These are phyloP conservation scores for Cyphomyrus discorhynchus DNA, from an alignment of 2,113 vertebrate species.

Conservation along the genomic window DNA sequence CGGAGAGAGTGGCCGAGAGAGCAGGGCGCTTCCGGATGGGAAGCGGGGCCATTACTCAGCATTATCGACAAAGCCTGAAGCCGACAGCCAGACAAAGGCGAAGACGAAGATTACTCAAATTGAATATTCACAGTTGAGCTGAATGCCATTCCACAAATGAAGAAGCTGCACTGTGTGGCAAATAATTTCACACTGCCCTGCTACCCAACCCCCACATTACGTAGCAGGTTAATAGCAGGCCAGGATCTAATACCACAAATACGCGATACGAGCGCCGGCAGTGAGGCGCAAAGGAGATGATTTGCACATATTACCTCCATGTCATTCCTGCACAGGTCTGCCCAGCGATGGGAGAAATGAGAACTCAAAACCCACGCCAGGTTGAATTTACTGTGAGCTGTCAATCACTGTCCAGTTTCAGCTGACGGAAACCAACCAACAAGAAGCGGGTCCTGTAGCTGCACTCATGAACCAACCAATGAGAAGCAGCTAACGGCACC, in stretches of 20 bases:
- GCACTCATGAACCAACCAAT: not conserved
- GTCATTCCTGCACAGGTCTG: not conserved
- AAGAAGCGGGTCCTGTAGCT: not conserved
- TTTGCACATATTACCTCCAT: constrained; percentile 3
- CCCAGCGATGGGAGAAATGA: not conserved
- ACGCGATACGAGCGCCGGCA: not conserved
- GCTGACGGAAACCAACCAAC: not conserved
- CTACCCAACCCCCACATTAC: not conserved
- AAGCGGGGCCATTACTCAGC: not conserved
- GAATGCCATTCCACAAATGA: not conserved
- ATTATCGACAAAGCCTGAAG: not conserved
- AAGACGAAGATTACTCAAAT: not conserved
- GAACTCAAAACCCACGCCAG: not conserved
- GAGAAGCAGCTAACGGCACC: not conserved
- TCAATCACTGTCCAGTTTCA: not conserved
- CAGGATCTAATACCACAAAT: not conserved
- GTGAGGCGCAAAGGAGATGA: not conserved
- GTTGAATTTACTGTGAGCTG: not conserved
- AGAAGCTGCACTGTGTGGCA: not conserved
- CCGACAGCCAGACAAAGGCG: not conserved
- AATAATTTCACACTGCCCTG: not conserved
- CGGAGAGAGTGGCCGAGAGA: not conserved
- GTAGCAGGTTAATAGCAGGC: not conserved
- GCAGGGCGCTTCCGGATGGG: not conserved
- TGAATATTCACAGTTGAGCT: not conserved